Evolutionary conservation across 2,113 vertebrate species (phyloP), one percentile per base, ranked within the genome.

Genomic region (Dasypus novemcinctus): DNA sequence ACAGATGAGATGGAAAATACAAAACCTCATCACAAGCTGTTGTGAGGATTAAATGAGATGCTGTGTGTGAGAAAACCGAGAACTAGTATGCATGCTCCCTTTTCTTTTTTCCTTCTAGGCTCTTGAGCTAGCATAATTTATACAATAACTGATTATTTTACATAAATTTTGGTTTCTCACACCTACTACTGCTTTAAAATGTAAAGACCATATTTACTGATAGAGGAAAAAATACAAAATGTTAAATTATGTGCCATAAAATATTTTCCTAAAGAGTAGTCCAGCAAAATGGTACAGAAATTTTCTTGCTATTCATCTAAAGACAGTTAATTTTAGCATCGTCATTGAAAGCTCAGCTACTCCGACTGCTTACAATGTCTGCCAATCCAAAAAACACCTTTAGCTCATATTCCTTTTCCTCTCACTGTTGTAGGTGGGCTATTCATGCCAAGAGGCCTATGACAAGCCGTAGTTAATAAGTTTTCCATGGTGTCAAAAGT

Each of bases 401-500:
- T 86, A 59, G 72, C 96, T 96, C 95, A 87, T 61, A 93, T 96
- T 95, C 87, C 85, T 96, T 98, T 98, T 97, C 90, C 71, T 97
- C 96, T 98, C 78, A 57, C 12, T 95, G 85, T 96, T 95, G 43
- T 93, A 81, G 83, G 94, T 94, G 31, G 69, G 82, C 94, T 97
- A 38, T 94, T 98, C 93, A 92, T 86, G 97, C 96, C 80, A 89
- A 97, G 96, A 97, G 84, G 95, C 68, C 92, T 97, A 64, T 98
- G 97, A 98, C 98, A 98, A 98, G 97, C 93, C 97, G 96, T 87
- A 97, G 97, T 98, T 98, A 98, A 98, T 98, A 98, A 97, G 97
- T 98, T 98, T 98, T 98, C 97, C 96, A 97, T 98, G 98, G 97
- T 98, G 98, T 99, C 98, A 98, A 98, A 98, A 98, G 97, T 98